Evolutionary conservation across 2,113 vertebrate species (phyloP).

Genomic region (Romanogobio albipinnatus): DNA sequence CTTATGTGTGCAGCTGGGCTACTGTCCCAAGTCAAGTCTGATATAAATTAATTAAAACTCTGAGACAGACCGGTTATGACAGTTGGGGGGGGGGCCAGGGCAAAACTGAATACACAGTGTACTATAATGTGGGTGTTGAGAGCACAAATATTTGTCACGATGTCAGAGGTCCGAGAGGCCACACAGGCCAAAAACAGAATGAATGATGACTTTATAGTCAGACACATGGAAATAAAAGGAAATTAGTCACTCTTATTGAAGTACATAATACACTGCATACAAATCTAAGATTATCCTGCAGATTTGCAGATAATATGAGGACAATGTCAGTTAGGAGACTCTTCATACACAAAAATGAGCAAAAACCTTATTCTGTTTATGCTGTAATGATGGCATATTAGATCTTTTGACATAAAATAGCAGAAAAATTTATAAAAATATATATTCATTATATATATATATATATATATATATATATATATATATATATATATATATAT

Average conservation of each 20-base stretch:
- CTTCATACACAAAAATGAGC: neutral
- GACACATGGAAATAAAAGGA: slow-evolving; percentile 32
- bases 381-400: too few species aligned
- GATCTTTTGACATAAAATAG: too few species aligned
- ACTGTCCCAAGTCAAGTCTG: neutral
- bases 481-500: too few species aligned
- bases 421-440: too few species aligned
- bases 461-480: too few species aligned
- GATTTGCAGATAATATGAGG: slow-evolving; percentile 13
- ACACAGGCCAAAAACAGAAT: slow-evolving; percentile 51
- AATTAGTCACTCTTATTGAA: slow-evolving; percentile 54
- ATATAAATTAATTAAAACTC: slow-evolving; percentile 25
- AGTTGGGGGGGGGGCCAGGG: slow-evolving; percentile 10
- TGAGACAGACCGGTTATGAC: slow-evolving; percentile 11
- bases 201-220: slow-evolving; percentile 31
- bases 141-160: slow-evolving; percentile 54
- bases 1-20: slow-evolving; percentile 62
- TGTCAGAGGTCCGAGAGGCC: slow-evolving; percentile 43
- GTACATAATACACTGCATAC: slow-evolving; percentile 44
- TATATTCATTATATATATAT: too few species aligned
- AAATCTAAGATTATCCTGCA: slow-evolving; percentile 29
- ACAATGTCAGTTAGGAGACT: slow-evolving; percentile 15
- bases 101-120: slow-evolving; percentile 43
- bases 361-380: too few species aligned
- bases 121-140: slow-evolving; percentile 40